A percentile compares a stretch with the other conserved stretches of the same genome.
Conservation (phyloP, 2,888 invertebrate genomes). For the Synergus laeviventris region DNA sequence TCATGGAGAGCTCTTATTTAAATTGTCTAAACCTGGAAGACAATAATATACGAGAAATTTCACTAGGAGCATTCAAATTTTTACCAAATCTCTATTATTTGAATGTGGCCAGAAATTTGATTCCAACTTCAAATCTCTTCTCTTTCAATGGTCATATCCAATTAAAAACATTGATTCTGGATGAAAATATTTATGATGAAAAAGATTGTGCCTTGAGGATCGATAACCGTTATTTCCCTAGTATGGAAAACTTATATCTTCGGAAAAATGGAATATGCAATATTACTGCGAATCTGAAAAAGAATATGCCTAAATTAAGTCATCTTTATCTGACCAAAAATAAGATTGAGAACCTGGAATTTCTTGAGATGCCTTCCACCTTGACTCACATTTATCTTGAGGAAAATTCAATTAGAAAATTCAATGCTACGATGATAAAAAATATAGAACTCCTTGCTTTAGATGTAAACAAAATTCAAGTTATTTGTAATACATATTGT, state of each 20-base stretch:
- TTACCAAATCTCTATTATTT: slow-evolving; percentile 21
- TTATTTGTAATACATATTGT: slow-evolving; percentile 60
- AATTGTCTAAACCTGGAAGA: background rate
- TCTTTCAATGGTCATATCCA: background rate
- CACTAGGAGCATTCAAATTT: slow-evolving; percentile 16
- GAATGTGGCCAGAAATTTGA: slow-evolving; percentile 1
- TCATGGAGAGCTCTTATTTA: background rate
- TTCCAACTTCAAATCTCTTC: background rate
- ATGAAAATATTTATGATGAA: background rate
- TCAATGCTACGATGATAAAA: slow-evolving; percentile 54
- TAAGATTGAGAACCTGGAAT: slow-evolving; percentile 55
- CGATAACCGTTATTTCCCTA: background rate
- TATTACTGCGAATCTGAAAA: background rate
- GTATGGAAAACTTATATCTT: slow-evolving; percentile 7
- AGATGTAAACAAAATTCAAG: slow-evolving; percentile 61
- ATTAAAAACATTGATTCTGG: slow-evolving; percentile 1
- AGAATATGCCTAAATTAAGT: slow-evolving; percentile 54
- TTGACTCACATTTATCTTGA: slow-evolving; percentile 63
- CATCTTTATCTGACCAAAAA: slow-evolving; percentile 66
- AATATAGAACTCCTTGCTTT: slow-evolving; percentile 58
- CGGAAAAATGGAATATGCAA: background rate
- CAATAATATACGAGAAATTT: slow-evolving; percentile 12
- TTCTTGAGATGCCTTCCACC: slow-evolving; percentile 56
- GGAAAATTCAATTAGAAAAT: slow-evolving; percentile 57
- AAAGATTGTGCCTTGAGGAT: background rate